These are phyloP conservation scores for Carlito syrichta DNA, from an alignment of 2,113 vertebrate species.

Conservation along the genomic window DNA sequence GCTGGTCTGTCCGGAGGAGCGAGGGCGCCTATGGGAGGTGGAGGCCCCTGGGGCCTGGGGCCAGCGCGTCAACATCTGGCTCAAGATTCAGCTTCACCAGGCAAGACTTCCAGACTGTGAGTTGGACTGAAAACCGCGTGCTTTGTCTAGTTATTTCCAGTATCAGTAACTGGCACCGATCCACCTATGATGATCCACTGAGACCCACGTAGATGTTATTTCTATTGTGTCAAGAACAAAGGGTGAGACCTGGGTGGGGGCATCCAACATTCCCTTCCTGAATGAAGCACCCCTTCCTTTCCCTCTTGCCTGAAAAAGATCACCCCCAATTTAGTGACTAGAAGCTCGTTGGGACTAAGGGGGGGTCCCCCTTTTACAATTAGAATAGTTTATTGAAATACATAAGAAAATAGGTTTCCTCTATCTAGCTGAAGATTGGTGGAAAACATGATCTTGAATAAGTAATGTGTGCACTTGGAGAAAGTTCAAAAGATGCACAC, in stretches of 20 bases:
- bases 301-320: neutral
- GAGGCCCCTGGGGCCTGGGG: slow-evolving; percentile 90
- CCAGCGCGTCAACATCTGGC: slow-evolving; percentile 92
- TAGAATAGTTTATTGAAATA: rapidly evolving
- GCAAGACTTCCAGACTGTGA: slow-evolving; percentile 71
- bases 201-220: rapidly evolving
- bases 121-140: slow-evolving; percentile 34
- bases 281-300: neutral
- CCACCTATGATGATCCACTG: rapidly evolving
- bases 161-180: rapidly evolving
- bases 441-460: neutral
- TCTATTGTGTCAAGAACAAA: neutral
- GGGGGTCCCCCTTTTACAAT: neutral
- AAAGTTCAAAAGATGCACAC: neutral
- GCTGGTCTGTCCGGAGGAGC: slow-evolving; percentile 77
- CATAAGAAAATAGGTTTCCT: neutral
- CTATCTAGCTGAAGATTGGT: neutral
- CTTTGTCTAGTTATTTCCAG: neutral
- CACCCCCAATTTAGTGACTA: neutral
- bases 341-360: neutral
- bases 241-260: rapidly evolving
- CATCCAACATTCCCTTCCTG: neutral
- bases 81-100: slow-evolving; percentile 85
- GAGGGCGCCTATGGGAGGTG: slow-evolving; percentile 90
- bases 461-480: neutral